Base-by-base conservation (phyloP, 2,113 vertebrate genomes). In the Thoracochromis brauschi region DNA sequence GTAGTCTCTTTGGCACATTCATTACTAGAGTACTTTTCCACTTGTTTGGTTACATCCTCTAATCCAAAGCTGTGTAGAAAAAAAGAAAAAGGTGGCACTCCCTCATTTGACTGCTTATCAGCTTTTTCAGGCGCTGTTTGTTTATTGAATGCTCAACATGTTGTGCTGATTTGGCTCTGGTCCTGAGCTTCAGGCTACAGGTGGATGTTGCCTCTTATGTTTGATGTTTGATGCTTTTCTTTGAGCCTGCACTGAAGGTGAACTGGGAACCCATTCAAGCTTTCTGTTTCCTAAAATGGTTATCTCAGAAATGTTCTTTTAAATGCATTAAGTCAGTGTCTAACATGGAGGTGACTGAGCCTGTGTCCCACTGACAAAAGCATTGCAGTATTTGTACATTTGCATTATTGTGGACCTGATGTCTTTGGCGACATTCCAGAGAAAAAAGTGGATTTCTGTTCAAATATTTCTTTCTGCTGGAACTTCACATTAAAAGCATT, bases 341-440 rank as follows among this genome's bases (percentile, higher is more conserved):
- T 71, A 42, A 71, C 12, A 2, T 8, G 13, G 13, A 24, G 38
- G 12, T 71, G 65, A 1, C n/a, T 14, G 65, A 71, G 35, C n/a
- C n/a, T 24, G n/a, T 42, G 35, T 24, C 35, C 63, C 63, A 42
- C 35, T 42, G n/a, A 42, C 3, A 0, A 65, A 21, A 42, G 63
- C 21, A 68, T 14, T 24, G 12, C 35, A 42, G 2, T 71, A 42
- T 42, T 68, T 40, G 35, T 68, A 21, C 35, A 21, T 14, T 68
- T 40, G 11, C 63, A 6, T 21, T 38, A 13, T 5, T 8, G 2
- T 13, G 10, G 11, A 68, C 35, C 0, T 12, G 31, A 21, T 40
- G 63, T 68, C 1, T 68, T 68, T 68, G n/a, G 35, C 0, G n/a
- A 68, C 35, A 0, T 4, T 68, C 19, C 19, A 68, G 19, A 40